Percentiles rank a stretch among this genome's conserved stretches.
phyloP scores from a whole-genome alignment of 37 sponge, comb jelly and placozoan species.

The Agelas oroides region DNA sequence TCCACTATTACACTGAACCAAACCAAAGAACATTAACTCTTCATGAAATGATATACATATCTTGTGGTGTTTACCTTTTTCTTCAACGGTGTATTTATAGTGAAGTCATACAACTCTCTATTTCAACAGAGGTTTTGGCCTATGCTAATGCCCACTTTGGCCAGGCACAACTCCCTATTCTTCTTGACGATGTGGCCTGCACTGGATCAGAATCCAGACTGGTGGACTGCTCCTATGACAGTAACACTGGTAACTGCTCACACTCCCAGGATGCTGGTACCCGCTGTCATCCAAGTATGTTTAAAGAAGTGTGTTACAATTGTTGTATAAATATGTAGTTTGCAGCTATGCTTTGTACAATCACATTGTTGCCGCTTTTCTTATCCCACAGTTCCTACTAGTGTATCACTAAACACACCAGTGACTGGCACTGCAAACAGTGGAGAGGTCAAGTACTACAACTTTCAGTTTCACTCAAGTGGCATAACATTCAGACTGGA shows the following conservation, averaged over 20 bases:
- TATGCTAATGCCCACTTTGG: background rate
- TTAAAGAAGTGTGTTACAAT: background rate
- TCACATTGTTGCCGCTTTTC: too few species aligned
- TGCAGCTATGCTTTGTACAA: too few species aligned
- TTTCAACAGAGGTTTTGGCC: background rate
- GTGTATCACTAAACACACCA: too few species aligned
- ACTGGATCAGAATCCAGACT: constrained; percentile 10
- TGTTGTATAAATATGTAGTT: background rate
- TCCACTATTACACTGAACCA: too few species aligned
- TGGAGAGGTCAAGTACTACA: background rate
- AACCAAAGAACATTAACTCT: too few species aligned
- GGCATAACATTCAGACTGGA: background rate
- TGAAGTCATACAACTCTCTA: too few species aligned
- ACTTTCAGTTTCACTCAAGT: background rate
- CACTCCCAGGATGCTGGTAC: constrained; percentile 16
- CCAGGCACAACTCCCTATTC: constrained; percentile 5
- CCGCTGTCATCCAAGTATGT: background rate
- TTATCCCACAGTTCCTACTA: too few species aligned
- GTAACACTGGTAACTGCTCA: background rate
- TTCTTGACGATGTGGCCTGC: constrained; percentile 23
- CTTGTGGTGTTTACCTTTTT: too few species aligned
- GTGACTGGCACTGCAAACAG: background rate
- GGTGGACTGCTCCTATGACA: constrained; percentile 6
- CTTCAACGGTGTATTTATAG: too few species aligned
- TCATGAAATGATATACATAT: too few species aligned